Conservation (phyloP, 2,113 vertebrate species). For the Entosphenus tridentatus region DNA sequence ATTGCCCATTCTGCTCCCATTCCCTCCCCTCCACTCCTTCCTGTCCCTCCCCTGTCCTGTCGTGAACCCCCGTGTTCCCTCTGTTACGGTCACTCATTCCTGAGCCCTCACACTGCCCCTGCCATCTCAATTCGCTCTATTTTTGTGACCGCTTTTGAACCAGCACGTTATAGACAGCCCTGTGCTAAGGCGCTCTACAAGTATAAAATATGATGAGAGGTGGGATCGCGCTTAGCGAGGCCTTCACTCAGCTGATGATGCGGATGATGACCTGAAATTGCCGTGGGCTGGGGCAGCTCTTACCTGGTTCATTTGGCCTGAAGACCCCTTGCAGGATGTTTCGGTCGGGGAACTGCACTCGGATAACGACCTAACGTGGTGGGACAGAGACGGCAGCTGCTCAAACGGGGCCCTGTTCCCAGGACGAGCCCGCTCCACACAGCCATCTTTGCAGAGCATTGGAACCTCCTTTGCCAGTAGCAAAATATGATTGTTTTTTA, state of each 20-base stretch:
- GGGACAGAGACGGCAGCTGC: too few relatives aligned
- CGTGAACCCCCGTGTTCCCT: too few relatives aligned
- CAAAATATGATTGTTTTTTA: too few relatives aligned
- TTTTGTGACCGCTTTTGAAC: constrained; percentile 6
- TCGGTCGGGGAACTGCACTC: constrained; percentile 71
- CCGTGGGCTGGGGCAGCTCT: constrained; percentile 12
- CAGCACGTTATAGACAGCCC: constrained; percentile 1
- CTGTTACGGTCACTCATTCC: too few relatives aligned
- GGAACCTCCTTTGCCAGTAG: too few relatives aligned
- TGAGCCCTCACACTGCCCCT: background rate
- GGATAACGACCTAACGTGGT: constrained; percentile 41
- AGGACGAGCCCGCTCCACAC: too few relatives aligned
- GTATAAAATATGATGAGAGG: constrained; percentile 7
- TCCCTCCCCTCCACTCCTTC: too few relatives aligned
- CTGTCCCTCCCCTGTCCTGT: too few relatives aligned
- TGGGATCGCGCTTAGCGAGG: constrained; percentile 29
- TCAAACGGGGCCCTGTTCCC: too few relatives aligned
- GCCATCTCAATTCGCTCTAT: background rate
- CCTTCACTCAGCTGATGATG: constrained; percentile 25
- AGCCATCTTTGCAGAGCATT: too few relatives aligned
- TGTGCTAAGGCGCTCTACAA: background rate
- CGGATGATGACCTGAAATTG: constrained; percentile 16
- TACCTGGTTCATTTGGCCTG: constrained; percentile 55
- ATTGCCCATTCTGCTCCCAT: too few relatives aligned
- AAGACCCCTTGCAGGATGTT: constrained; percentile 72